phyloP scores from a whole-genome alignment of 2,888 invertebrate genomes.

The Dicroscelio sp. region DNA sequence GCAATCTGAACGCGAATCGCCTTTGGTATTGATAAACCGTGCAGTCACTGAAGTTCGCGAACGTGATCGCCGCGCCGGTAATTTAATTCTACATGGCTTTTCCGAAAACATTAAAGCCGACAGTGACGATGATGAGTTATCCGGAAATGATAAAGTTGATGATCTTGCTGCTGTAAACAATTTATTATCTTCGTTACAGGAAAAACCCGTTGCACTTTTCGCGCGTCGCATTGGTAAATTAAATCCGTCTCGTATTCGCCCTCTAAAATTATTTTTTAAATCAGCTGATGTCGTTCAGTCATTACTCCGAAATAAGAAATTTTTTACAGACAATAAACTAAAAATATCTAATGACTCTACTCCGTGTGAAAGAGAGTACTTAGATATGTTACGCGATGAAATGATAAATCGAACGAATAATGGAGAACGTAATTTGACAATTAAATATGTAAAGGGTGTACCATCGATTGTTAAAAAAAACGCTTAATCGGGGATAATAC shows the following conservation, averaged over 20 bases:
- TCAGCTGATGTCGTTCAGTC: not conserved
- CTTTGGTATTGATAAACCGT: too few relatives aligned
- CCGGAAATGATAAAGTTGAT: not conserved
- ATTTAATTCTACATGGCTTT: too few relatives aligned
- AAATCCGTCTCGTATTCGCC: not conserved
- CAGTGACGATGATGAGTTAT: too few relatives aligned
- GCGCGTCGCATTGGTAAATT: not conserved
- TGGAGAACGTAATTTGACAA: not conserved
- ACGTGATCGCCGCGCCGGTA: too few relatives aligned
- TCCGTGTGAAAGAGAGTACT: not conserved
- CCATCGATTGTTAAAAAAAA: not conserved
- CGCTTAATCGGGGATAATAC: not conserved
- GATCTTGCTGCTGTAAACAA: not conserved
- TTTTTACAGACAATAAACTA: not conserved
- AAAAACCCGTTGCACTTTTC: not conserved
- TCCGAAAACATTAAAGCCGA: not conserved
- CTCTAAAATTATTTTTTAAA: conserved; percentile 2
- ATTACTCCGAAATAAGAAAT: not conserved
- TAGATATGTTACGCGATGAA: not conserved
- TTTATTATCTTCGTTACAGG: not conserved
- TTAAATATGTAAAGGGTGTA: not conserved
- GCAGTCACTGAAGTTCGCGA: too few relatives aligned
- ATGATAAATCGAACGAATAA: not conserved
- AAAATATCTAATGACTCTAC: not conserved
- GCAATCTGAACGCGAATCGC: too few relatives aligned